A percentile compares a stretch with the other conserved stretches of the same genome.
These are phyloP conservation scores for Scomber colias DNA, from an alignment of 2,113 vertebrate genomes.

Conservation along the genomic window DNA sequence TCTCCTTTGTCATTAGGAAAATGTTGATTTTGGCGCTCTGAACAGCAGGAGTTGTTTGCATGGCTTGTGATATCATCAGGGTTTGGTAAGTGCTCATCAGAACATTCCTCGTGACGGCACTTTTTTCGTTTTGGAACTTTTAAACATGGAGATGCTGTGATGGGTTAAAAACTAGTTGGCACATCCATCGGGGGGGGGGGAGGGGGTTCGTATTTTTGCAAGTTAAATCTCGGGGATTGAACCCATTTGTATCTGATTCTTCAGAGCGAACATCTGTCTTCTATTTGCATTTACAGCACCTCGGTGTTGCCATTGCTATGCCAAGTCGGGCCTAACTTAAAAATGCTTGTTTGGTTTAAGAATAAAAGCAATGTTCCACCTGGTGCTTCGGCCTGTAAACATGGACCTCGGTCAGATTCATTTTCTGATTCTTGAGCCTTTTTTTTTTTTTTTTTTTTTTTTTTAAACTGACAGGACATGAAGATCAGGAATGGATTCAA, in stretches of 20 bases:
- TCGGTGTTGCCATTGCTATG: constrained; percentile 14
- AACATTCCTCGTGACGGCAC: constrained; percentile 37
- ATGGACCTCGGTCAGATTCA: constrained; percentile 18
- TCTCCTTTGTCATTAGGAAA: constrained; percentile 28
- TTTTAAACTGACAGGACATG: constrained; percentile 36
- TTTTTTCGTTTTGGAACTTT: constrained; percentile 20
- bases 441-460: constrained; percentile 10
- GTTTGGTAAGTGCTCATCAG: constrained; percentile 30
- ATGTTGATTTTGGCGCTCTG: constrained; percentile 37
- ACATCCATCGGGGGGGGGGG: constrained; percentile 24
- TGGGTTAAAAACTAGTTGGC: constrained; percentile 40
- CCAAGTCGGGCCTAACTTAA: constrained; percentile 19
- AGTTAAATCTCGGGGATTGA: constrained; percentile 11
- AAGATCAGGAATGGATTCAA: constrained; percentile 73
- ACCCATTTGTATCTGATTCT: constrained; percentile 13
- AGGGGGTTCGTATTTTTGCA: neutral
- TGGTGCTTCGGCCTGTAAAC: constrained; percentile 46
- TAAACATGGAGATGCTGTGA: constrained; percentile 17
- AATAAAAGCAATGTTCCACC: constrained; percentile 15
- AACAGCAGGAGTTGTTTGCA: constrained; percentile 42
- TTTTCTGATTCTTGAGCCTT: constrained; percentile 32
- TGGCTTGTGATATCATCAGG: constrained; percentile 32
- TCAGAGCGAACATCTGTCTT: neutral
- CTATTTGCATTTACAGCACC: constrained; percentile 17
- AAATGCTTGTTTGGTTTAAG: constrained; percentile 13